Evolutionary conservation across 1,140 invertebrate species (phyloP), one percentile per base, ranked within the genome.

Genomic region (Brachionus angularis): DNA sequence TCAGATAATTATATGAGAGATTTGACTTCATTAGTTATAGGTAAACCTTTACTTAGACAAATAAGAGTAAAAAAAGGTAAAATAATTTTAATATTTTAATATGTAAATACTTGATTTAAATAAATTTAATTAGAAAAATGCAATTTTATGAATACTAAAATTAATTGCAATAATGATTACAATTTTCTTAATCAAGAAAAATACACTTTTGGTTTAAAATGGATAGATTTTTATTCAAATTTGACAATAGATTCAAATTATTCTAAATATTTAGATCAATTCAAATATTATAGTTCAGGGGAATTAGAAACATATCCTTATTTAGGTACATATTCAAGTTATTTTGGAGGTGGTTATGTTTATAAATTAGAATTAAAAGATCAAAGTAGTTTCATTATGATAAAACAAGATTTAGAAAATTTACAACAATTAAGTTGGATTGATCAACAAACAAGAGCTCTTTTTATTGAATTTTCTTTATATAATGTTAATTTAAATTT

Each of bases 381-480:
- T n/a, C 77, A 5, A 72, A 85, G 1, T 73, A 72, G 25, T 61
- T 73, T 4, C 76, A 67, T 79, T 42, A 75, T 85, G 25, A 71
- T 76, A 5, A 50, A 75, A 16, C 74, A 75, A 1, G 78, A 83
- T n/a, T 81, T 89, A n/a, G 72, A 78, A 7, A 73, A 82, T 16
- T 74, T 86, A 16, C 61, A 84, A 55, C 71, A 73, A 0, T 74
- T 86, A 71, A 73, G 77, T 27, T 86, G 85, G 85, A 82, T 86
- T 16, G 85, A 86, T 72, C 74, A 76, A 53, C 77, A 80, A 39
- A 86, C 85, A 1, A 73, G 85, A 72, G 85, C 84, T 5, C 77
- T 86, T 12, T 82, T 86, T 70, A 76, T 85, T 3, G 85, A 86
- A 72, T 85, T 86, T 74, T 84, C 84, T 5, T n/a, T n/a, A n/a